Base-by-base conservation (phyloP, 2,888 invertebrate genomes). In the Apotomis capreana region DNA sequence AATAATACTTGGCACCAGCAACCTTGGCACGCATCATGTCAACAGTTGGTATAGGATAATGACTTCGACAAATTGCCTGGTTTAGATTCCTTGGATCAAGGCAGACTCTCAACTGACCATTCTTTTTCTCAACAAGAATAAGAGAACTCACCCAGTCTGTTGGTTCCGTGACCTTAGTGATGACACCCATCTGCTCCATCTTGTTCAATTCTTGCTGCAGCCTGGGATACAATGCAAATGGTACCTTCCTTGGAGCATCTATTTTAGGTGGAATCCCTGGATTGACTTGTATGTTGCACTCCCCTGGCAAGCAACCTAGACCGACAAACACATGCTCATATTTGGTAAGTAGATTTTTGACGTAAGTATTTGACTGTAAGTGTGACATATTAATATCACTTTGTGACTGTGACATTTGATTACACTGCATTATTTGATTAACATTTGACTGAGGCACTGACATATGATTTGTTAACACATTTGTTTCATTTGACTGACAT, bases 111-210 rank as follows among this genome's bases (percentile, higher is more conserved):
- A 54, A 15, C 5, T 15, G 54, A 5, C 54, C 54, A 15, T 54
- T 15, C 15, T 13, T 13, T 8, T 15, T 13, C 5, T 54, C 54
- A 1, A 54, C 54, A 4, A 54, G 54, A 15, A 54, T 15, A 3
- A 54, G 5, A 15, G 15, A 15, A 54, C 15, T 15, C 13, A 54
- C 54, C 54, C 54, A 54, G 5, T 54, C 54, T 54, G 54, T 54
- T 13, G 54, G 54, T 8, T 26, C 55, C n/a, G 15, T 26, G 2
- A 26, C 55, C 26, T 76, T 76, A 0, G 26, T 57, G 13, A 78
- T 77, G 69, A 78, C 76, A 70, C 65, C 73, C 64, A 78, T 63
- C 26, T 74, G 54, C 58, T 74, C 78, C 77, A 78, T 75, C 37
- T 68, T 74, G 8, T 76, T 69, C 36, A 77, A 67, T 60, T 78